Percentiles rank a stretch among this genome's conserved stretches.
phyloP scores from a whole-genome alignment of 92 coral and sea anemone species.

The Diadumene lineata region DNA sequence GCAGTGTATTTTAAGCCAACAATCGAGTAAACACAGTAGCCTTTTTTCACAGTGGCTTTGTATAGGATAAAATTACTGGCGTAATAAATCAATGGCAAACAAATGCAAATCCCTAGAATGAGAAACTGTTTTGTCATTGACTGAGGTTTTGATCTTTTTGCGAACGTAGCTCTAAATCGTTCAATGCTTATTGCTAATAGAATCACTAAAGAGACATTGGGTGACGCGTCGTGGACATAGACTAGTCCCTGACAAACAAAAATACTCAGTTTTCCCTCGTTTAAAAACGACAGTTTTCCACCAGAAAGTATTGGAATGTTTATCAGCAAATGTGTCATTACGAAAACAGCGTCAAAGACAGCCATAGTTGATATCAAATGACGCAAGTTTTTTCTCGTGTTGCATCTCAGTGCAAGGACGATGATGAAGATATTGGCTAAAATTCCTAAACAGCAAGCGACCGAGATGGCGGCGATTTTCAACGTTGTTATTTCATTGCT shows the following conservation, averaged over 20 bases:
- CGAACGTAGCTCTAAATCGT: not conserved
- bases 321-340: not conserved
- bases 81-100: not conserved
- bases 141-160: not conserved
- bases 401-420: not conserved
- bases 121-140: not conserved
- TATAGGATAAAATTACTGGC: not conserved
- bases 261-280: not conserved
- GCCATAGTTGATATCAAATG: conserved; percentile 2
- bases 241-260: not conserved
- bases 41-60: not conserved
- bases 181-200: not conserved
- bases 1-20: not conserved
- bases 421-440: not conserved
- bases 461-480: not conserved
- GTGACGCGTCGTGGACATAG: not conserved
- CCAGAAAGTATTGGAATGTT: not conserved
- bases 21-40: not conserved
- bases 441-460: not conserved
- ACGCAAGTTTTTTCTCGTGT: not conserved
- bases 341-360: not conserved
- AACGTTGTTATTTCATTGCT: not conserved
- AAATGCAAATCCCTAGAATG: not conserved
- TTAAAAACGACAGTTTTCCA: not conserved
- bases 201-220: not conserved